phyloP scores from a whole-genome alignment of 2,888 invertebrate species.

The Folsomia candida region DNA sequence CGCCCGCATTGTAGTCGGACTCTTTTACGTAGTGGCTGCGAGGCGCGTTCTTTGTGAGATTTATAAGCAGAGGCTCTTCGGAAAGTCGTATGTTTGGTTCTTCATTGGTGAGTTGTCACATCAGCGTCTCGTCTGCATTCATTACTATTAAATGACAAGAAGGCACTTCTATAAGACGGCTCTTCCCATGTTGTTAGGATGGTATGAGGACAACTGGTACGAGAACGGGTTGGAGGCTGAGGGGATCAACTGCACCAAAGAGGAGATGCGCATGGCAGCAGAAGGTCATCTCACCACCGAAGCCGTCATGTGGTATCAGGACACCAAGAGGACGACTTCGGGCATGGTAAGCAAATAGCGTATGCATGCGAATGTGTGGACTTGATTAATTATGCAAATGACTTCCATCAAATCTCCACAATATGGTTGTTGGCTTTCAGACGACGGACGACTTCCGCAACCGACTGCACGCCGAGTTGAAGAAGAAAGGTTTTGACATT shows the following conservation, averaged over 20 bases:
- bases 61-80: conserved; percentile 88
- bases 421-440: too few relatives aligned
- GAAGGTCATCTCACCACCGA: conserved; percentile 98
- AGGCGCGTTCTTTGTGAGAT: conserved; percentile 94
- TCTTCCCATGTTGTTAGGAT: conserved; percentile 66
- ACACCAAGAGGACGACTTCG: conserved; percentile 90
- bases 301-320: conserved; percentile 97
- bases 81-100: conserved; percentile 97
- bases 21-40: conserved; percentile 98
- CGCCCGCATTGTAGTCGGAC: conserved; percentile 93
- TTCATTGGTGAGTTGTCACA: conserved; percentile 81
- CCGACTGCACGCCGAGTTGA: conserved; percentile 76
- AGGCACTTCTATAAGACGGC: neutral
- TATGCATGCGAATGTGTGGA: too few relatives aligned
- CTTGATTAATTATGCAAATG: too few relatives aligned
- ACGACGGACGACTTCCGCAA: conserved; percentile 86
- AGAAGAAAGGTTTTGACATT: conserved; percentile 74
- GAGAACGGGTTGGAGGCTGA: conserved; percentile 81
- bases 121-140: neutral
- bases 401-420: too few relatives aligned
- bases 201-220: conserved; percentile 99
- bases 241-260: conserved; percentile 85
- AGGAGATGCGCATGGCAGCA: conserved; percentile 90
- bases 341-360: conserved; percentile 82
- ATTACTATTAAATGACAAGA: neutral